Base-by-base conservation (phyloP, 2,113 vertebrate genomes). In the Chaetura pelagica region DNA sequence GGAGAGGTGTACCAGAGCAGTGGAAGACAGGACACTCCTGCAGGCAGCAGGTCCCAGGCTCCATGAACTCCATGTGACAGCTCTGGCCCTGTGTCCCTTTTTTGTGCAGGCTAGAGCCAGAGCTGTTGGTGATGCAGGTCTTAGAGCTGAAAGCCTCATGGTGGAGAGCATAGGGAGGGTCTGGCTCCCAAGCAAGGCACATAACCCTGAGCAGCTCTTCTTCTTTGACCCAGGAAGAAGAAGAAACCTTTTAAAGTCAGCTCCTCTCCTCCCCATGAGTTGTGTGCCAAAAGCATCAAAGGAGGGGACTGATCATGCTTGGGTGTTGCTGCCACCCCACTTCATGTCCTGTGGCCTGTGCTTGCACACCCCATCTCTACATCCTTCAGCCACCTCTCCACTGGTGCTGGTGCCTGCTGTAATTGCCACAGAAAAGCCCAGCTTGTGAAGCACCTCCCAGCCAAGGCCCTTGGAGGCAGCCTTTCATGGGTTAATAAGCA, bases 11-110 rank as follows among this genome's bases (percentile, higher is more conserved):
- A 34, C 44, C 1, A 7, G 16, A 75, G 44, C 4, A 17, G 21
- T 26, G 10, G 30, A 59, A 30, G 24, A 40, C 0, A 0, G 57
- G 69, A 40, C 11, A 15, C 2, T 66, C 10, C 22, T 51, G 38
- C 5, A 44, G 57, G 42, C 9, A 64, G 44, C 55, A 78, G 15
- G 9, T 40, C 82, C 87, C 40, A 58, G n/a, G n/a, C 5, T 85
- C 34, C 13, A 32, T 27, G 8, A 61, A 61, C n/a, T 51, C 30
- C 30, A 23, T 1, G 1, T 15, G 44, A 21, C 9, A 34, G 16
- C 49, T 78, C 44, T 26, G n/a, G 30, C 23, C 12, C 11, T 44
- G 6, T 22, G n/a, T 26, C 8, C 2, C 2, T 26, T 27, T 54
- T 30, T 63, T 52, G 19, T 30, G 40, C 8, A 12, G 17, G 46